These are phyloP conservation scores for Mythimna pallens DNA, from an alignment of 2,888 invertebrate genomes.

Conservation along the genomic window DNA sequence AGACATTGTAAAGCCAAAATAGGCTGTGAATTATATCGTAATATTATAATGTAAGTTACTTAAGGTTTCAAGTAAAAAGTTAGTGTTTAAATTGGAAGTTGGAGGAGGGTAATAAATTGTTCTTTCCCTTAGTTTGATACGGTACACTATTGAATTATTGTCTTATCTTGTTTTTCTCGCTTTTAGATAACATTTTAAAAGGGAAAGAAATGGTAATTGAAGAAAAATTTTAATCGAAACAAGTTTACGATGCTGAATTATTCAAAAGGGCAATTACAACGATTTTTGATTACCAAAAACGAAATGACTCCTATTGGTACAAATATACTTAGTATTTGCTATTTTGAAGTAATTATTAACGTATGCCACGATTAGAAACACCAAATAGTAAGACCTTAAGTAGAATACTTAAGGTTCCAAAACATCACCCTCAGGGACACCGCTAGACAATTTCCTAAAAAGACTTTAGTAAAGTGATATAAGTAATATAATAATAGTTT, in stretches of 20 bases:
- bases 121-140: conserved; percentile 57
- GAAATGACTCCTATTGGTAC: background rate
- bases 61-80: conserved; percentile 61
- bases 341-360: conserved; percentile 3
- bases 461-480: conserved; percentile 31
- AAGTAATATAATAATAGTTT: conserved; percentile 35
- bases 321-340: background rate
- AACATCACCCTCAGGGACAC: conserved; percentile 25
- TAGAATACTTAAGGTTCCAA: conserved; percentile 23
- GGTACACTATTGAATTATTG: conserved; percentile 57
- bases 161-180: conserved; percentile 45
- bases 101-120: conserved; percentile 60
- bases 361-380: conserved; percentile 17
- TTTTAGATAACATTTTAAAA: conserved; percentile 41
- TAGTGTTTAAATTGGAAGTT: conserved; percentile 52
- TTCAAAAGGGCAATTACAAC: conserved; percentile 8
- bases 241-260: conserved; percentile 10
- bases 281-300: background rate
- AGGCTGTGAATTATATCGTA: conserved; percentile 77
- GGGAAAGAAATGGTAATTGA: conserved; percentile 16
- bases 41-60: conserved; percentile 59
- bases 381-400: background rate
- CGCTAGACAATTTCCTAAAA: conserved; percentile 25
- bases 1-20: conserved; percentile 73
- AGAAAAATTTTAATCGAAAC: conserved; percentile 4